These are phyloP conservation scores for Ctenodactylus gundi DNA, from an alignment of 2,113 vertebrate species.

Conservation along the genomic window DNA sequence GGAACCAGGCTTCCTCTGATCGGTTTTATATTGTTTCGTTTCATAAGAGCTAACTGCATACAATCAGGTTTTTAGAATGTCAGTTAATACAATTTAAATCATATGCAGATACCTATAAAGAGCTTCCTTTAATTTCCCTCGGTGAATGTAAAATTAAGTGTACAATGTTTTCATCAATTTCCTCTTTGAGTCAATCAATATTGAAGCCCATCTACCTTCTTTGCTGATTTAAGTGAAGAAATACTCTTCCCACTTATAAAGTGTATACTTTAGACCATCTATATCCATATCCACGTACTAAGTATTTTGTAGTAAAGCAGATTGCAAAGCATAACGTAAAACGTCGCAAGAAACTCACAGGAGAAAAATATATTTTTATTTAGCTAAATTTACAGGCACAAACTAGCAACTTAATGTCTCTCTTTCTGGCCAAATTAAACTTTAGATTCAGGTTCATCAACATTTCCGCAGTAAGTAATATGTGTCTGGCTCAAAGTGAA, in stretches of 20 bases:
- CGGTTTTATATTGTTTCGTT: not conserved
- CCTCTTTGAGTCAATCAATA: constrained; percentile 27
- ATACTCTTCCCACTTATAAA: not conserved
- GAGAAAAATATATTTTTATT: constrained; percentile 50
- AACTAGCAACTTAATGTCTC: not conserved
- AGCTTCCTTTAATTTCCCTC: not conserved
- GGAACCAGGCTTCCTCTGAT: not conserved
- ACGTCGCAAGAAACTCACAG: constrained; percentile 40
- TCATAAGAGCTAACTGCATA: not conserved
- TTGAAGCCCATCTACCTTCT: constrained; percentile 36
- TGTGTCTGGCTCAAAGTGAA: not conserved
- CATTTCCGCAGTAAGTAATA: not conserved
- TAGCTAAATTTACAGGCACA: constrained; percentile 46
- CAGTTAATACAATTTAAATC: constrained; percentile 18
- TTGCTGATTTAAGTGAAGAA: constrained; percentile 20
- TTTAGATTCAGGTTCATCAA: constrained; percentile 36
- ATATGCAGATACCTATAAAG: constrained; percentile 9
- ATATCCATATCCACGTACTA: not conserved
- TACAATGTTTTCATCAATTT: not conserved
- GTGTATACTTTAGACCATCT: not conserved
- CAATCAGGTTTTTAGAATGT: not conserved
- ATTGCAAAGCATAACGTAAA: constrained; percentile 48
- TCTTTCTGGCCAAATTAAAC: constrained; percentile 39
- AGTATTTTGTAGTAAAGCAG: constrained; percentile 50
- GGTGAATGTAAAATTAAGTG: constrained; percentile 40